phyloP scores from a whole-genome alignment of 2,888 invertebrate genomes.

The Gisinianus flammeolus region DNA sequence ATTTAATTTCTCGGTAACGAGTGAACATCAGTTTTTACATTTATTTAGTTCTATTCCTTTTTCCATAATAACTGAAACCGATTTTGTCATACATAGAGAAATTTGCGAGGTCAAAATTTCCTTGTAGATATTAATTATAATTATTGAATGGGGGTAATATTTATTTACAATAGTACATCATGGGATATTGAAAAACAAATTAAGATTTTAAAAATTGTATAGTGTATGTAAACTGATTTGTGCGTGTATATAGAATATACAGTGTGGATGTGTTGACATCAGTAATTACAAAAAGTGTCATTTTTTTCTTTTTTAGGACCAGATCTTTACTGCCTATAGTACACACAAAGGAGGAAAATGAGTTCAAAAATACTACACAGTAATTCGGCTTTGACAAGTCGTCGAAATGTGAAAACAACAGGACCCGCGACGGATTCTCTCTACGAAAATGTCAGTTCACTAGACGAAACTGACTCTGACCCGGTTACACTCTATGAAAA shows the following conservation, averaged over 20 bases:
- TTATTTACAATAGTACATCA: not conserved
- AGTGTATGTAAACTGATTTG: not conserved
- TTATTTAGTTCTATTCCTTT: too few species aligned
- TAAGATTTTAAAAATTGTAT: not conserved
- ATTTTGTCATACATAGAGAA: too few species aligned
- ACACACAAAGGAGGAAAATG: constrained; percentile 40
- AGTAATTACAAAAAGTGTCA: too few species aligned
- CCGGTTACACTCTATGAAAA: constrained; percentile 51
- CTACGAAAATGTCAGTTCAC: constrained; percentile 47
- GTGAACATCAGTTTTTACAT: too few species aligned
- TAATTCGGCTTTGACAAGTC: constrained; percentile 35
- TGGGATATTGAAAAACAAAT: not conserved
- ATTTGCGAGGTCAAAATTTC: too few species aligned
- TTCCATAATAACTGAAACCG: too few species aligned
- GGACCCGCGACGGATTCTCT: constrained; percentile 47
- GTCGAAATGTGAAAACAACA: constrained; percentile 40
- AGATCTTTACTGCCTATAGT: not conserved
- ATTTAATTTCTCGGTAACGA: too few species aligned
- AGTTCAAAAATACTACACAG: constrained; percentile 51
- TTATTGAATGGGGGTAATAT: too few species aligned
- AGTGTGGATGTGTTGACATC: too few species aligned
- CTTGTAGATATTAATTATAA: too few species aligned
- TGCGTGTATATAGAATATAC: too few species aligned
- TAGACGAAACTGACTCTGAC: constrained; percentile 47
- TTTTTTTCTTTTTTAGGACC: not conserved